Percentiles rank a stretch among this genome's conserved stretches.
Conservation (phyloP, 2,797 vertebrate species). For the Anguilla megastoma region DNA sequence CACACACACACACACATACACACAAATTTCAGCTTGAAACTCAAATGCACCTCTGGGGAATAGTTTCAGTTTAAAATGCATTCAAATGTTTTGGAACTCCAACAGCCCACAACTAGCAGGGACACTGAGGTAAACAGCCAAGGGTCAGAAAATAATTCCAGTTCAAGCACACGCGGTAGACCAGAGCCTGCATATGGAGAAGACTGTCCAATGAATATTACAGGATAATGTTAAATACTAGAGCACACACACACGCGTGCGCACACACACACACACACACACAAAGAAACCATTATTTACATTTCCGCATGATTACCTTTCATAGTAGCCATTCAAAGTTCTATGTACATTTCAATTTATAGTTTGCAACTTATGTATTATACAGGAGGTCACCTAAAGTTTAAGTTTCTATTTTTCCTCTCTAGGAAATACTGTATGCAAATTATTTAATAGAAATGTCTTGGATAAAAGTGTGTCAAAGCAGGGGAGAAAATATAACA, state of each 20-base stretch:
- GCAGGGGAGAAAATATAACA: not conserved
- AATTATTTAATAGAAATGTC: not conserved
- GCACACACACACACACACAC: too few relatives aligned
- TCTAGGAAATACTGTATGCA: not conserved
- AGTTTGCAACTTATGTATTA: not conserved
- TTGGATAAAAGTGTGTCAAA: not conserved
- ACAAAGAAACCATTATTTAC: not conserved
- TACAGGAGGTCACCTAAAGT: too few relatives aligned
- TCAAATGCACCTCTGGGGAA: not conserved
- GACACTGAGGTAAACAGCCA: not conserved
- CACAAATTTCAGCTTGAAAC: not conserved
- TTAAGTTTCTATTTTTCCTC: not conserved
- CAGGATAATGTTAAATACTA: not conserved
- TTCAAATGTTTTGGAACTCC: not conserved
- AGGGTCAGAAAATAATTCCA: not conserved
- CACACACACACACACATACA: too few relatives aligned
- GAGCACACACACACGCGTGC: too few relatives aligned
- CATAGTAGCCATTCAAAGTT: not conserved
- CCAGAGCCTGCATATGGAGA: not conserved
- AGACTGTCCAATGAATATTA: not conserved
- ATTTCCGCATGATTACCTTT: not conserved
- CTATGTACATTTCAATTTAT: not conserved
- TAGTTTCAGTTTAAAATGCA: not conserved
- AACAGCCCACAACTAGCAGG: not conserved
- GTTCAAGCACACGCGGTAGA: not conserved